Percentiles rank a stretch among this genome's conserved stretches.
Conservation (phyloP, 2,888 invertebrate genomes). For the Pinctada fucata region DNA sequence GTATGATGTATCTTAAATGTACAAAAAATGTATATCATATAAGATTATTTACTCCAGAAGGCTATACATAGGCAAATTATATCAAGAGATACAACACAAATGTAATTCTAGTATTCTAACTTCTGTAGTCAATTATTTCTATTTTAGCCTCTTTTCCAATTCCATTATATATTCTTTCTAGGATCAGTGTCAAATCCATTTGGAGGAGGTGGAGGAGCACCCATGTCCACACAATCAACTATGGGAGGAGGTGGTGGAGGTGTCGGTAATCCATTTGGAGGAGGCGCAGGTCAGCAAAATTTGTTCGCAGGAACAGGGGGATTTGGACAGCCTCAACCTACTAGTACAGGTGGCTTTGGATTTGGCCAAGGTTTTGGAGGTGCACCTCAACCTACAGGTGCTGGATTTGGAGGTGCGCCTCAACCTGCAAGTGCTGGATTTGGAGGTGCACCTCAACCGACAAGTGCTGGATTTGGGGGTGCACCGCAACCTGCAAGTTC, state of each 20-base stretch:
- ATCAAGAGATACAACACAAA: too few relatives aligned
- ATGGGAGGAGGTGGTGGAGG: not conserved
- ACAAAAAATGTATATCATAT: too few relatives aligned
- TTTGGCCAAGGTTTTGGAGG: conserved; percentile 19
- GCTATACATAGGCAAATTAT: too few relatives aligned
- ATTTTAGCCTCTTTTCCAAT: too few relatives aligned
- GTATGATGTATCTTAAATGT: too few relatives aligned
- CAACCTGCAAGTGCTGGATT: conserved; percentile 14
- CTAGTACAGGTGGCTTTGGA: conserved; percentile 29
- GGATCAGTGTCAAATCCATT: conserved; percentile 34
- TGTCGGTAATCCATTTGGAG: conserved; percentile 30
- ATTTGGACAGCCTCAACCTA: conserved; percentile 4
- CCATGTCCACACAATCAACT: conserved; percentile 3
- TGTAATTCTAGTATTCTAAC: too few relatives aligned
- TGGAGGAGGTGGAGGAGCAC: conserved; percentile 19
- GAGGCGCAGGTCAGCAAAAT: conserved; percentile 20
- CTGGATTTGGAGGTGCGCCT: conserved; percentile 7
- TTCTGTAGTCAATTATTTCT: too few relatives aligned
- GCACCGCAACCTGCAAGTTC: not conserved
- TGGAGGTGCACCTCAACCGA: conserved; percentile 10
- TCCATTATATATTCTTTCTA: not conserved
- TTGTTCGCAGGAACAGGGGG: not conserved
- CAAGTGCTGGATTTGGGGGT: conserved; percentile 12
- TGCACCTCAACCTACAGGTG: not conserved
- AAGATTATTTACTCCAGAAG: too few relatives aligned